Percentiles rank a stretch among this genome's conserved stretches.
These are phyloP conservation scores for Diadumene lineata DNA, from an alignment of 92 coral and sea anemone genomes.

Conservation along the genomic window DNA sequence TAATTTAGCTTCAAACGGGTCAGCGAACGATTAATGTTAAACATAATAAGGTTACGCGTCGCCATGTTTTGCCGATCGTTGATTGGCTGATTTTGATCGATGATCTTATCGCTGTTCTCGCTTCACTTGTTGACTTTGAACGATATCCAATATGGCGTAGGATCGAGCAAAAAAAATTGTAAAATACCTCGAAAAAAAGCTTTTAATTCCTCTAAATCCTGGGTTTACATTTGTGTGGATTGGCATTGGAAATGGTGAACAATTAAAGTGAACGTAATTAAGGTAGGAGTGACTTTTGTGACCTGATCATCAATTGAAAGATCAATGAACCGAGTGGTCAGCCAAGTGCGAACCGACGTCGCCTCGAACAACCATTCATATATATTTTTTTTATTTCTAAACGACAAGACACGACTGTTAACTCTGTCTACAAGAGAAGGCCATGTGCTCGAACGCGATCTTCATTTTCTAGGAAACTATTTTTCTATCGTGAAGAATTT, in stretches of 20 bases:
- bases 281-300: conserved; percentile 10
- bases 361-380: background rate
- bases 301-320: background rate
- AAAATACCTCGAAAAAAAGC: background rate
- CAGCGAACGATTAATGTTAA: background rate
- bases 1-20: background rate
- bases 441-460: background rate
- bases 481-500: background rate
- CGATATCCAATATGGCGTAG: conserved; percentile 43
- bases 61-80: conserved; percentile 8
- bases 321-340: conserved; percentile 20
- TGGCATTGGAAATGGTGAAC: background rate
- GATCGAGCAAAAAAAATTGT: background rate
- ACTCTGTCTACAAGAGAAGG: background rate
- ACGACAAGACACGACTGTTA: background rate
- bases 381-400: no score
- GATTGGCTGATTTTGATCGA: conserved; percentile 38
- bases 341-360: background rate
- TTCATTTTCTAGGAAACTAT: background rate
- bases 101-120: conserved; percentile 35
- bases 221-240: background rate
- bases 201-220: background rate
- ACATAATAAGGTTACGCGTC: background rate
- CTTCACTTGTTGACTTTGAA: conserved; percentile 3
- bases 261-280: background rate